Evolutionary conservation across 2,797 vertebrate species (phyloP).

Genomic region (Diplodus sargus): DNA sequence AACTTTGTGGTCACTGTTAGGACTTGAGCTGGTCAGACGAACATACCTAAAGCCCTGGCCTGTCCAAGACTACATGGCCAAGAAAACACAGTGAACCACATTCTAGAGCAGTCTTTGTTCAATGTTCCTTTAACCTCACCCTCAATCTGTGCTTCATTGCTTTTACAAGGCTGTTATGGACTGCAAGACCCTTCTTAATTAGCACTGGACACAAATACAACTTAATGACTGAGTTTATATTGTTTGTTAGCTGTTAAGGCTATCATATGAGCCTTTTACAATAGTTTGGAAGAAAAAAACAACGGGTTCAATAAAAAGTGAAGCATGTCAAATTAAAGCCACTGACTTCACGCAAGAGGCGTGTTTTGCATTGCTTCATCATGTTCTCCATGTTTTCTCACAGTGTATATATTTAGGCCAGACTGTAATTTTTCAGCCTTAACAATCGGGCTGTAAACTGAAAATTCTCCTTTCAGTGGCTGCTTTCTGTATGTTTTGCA

Average conservation of each 20-base stretch:
- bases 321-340: slow-evolving; percentile 69
- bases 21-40: slow-evolving; percentile 71
- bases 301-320: slow-evolving; percentile 69
- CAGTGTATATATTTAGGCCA: slow-evolving; percentile 72
- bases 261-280: slow-evolving; percentile 66
- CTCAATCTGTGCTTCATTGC: slow-evolving; percentile 74
- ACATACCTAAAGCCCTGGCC: slow-evolving; percentile 65
- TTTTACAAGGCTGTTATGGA: slow-evolving; percentile 80
- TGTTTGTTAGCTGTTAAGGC: slow-evolving; percentile 67
- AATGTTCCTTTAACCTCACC: slow-evolving; percentile 64
- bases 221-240: slow-evolving; percentile 60
- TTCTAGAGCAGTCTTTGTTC: slow-evolving; percentile 59
- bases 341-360: slow-evolving; percentile 60
- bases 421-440: slow-evolving; percentile 67
- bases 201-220: slow-evolving; percentile 77
- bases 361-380: slow-evolving; percentile 48
- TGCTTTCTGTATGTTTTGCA: slow-evolving; percentile 69
- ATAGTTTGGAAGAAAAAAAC: slow-evolving; percentile 68
- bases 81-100: slow-evolving; percentile 64
- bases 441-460: slow-evolving; percentile 71
- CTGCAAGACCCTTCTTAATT: slow-evolving; percentile 76
- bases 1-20: slow-evolving; percentile 73
- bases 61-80: slow-evolving; percentile 68
- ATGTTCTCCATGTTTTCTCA: slow-evolving; percentile 79
- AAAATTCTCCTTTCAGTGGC: slow-evolving; percentile 65